These are phyloP conservation scores for Cydia pomonella DNA, from an alignment of 1,140 invertebrate species.

Conservation along the genomic window DNA sequence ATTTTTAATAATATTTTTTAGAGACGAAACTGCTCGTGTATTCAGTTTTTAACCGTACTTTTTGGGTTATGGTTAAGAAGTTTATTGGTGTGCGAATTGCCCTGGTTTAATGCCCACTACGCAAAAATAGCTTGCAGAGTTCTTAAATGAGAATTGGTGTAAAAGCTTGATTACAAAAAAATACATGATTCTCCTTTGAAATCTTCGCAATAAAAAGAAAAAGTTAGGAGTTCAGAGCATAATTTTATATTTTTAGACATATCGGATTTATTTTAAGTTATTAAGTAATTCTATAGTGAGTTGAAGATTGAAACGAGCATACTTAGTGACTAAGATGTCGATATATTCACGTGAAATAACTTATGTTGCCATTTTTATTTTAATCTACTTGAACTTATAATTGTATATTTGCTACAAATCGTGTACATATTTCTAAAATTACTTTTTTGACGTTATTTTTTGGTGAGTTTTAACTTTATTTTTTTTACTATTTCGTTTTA, in stretches of 20 bases:
- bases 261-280: background rate
- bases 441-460: background rate
- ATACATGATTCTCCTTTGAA: background rate
- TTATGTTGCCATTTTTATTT: background rate
- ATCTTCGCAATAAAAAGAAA: background rate
- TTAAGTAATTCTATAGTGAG: background rate
- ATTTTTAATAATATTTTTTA: constrained; percentile 9
- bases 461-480: background rate
- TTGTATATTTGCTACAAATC: too few species aligned
- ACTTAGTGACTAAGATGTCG: background rate
- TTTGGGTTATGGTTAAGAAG: background rate
- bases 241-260: background rate
- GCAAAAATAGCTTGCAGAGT: background rate
- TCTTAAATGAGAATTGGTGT: background rate
- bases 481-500: background rate
- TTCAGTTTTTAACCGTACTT: background rate
- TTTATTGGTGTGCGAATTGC: background rate
- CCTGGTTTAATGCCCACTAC: background rate
- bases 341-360: background rate
- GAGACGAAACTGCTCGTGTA: constrained; percentile 1
- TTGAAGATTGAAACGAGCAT: background rate
- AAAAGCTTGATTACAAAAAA: background rate
- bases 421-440: background rate
- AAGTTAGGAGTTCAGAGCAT: background rate
- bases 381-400: background rate